phyloP scores from a whole-genome alignment of 2,797 vertebrate genomes.

The Etheostoma nigrum region DNA sequence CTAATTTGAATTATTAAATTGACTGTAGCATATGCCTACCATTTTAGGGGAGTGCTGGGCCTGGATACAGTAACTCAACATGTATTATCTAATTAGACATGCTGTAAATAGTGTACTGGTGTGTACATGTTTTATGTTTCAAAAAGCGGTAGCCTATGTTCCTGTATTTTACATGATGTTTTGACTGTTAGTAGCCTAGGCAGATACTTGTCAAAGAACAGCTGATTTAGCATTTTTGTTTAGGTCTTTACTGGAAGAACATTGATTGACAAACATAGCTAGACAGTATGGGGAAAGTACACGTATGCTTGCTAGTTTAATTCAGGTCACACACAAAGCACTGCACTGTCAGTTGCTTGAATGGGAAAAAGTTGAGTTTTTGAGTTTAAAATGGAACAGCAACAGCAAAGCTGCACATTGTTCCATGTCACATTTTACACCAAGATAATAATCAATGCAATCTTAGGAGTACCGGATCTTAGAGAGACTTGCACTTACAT shows the following conservation, averaged over 20 bases:
- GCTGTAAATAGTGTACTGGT: not conserved
- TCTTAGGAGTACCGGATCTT: not conserved
- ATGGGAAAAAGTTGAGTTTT: not conserved
- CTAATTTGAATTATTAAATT: constrained; percentile 38
- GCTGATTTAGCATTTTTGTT: constrained; percentile 15
- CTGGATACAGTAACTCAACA: not conserved
- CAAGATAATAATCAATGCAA: not conserved
- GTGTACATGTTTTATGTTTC: not conserved
- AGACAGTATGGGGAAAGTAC: constrained; percentile 57
- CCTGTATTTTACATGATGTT: not conserved
- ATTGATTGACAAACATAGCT: constrained; percentile 16
- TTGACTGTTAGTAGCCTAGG: constrained; percentile 18
- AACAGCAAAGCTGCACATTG: not conserved
- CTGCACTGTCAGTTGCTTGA: constrained; percentile 6
- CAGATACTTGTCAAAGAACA: constrained; percentile 8
- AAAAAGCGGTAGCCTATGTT: not conserved
- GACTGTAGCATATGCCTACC: constrained; percentile 11
- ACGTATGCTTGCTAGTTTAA: constrained; percentile 28
- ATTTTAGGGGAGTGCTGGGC: not conserved
- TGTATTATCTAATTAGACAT: not conserved
- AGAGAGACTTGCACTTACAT: not conserved
- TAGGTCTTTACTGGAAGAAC: constrained; percentile 49
- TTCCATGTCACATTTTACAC: not conserved
- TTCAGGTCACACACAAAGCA: constrained; percentile 51
- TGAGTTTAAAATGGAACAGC: constrained; percentile 11